Base-by-base conservation (phyloP, 2,113 vertebrate species). In the Hemicordylus capensis region DNA sequence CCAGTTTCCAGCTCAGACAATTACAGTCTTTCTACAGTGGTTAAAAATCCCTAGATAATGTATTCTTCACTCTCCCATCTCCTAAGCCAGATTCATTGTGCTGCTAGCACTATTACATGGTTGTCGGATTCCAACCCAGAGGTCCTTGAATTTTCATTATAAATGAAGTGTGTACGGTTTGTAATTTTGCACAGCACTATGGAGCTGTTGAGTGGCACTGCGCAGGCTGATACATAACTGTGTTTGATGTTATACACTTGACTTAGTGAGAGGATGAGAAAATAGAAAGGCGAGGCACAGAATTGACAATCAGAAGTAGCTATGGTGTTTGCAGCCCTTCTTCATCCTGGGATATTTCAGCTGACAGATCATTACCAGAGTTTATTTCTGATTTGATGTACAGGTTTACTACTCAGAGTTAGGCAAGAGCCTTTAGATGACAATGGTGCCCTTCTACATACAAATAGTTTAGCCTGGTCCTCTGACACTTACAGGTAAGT, bases 151-250 rank as follows among this genome's bases (percentile, higher is more conserved):
- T 90, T 93, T 93, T 83, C 88, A 73, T 91, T 91, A 89, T 81
- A 94, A 95, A 94, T 92, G 85, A 94, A 94, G 87, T 70, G 85
- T 77, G 89, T 89, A 81, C 69, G 81, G 73, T 89, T 86, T 89
- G 80, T 89, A 88, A 58, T 93, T 90, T 89, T 86, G 76, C 72
- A 83, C 56, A 15, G 3, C 17, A 88, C 67, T 91, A 91, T 73
- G 8, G 84, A 92, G 86, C 37, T 54, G 72, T 20, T 64, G 86
- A 72, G 74, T 64, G 66, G 44, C 89, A 84, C 86, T 81, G 82
- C 75, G 85, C 91, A 91, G 93, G 94, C 91, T 86, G 91, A 90
- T 91, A 91, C 90, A 88, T 87, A 90, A 86, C 80, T n/a, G 48
- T 59, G 80, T 66, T 93, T 88, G 90, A 81, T 90, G 83, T 82